Evolutionary conservation across 2,113 vertebrate species (phyloP), one percentile per base, ranked within the genome.

Genomic region (Camelus dromedarius): DNA sequence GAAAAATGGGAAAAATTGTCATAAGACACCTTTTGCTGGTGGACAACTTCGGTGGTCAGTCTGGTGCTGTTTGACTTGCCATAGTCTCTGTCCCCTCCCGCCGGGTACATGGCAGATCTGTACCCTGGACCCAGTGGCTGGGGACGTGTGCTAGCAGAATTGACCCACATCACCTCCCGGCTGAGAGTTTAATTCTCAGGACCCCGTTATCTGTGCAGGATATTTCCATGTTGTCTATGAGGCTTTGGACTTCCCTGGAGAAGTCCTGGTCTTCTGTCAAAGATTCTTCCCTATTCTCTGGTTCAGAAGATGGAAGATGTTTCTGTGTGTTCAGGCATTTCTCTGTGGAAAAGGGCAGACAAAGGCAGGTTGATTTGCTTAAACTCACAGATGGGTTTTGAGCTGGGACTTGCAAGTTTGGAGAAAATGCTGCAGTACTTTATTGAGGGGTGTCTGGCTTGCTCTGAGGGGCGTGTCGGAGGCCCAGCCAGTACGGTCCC

Each of bases 341-440:
- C 4, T 7, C 66, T 66, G 19, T 50, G 35, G 24, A 72, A 56
- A 75, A 24, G 3, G 15, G 5, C 24, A 50, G 10, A 56, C 13
- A 20, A 64, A 15, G 16, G 9, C 60, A 48, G 52, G 5, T 0
- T 3, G 35, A 69, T 80, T 52, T 32, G 35, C 20, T 22, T 46
- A n/a, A 73, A 60, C 6, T 64, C 1, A 1, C 1, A 0, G 4
- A 13, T 1, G 20, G 3, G 3, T 30, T 2, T 5, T 19, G 46
- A 26, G 20, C 24, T 60, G 64, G 42, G 24, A 11, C 9, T 19
- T 7, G 2, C 0, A 0, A 8, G 42, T 42, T 60, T 3, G 0
- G 1, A n/a, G 50, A 12, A 1, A 12, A 24, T 1, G 12, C 22
- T n/a, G 8, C 15, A 3, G 56, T 5, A 0, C 35, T 8, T 0